Evolutionary conservation across 2,797 vertebrate species (phyloP).

Genomic region (Sciurus vulgaris): DNA sequence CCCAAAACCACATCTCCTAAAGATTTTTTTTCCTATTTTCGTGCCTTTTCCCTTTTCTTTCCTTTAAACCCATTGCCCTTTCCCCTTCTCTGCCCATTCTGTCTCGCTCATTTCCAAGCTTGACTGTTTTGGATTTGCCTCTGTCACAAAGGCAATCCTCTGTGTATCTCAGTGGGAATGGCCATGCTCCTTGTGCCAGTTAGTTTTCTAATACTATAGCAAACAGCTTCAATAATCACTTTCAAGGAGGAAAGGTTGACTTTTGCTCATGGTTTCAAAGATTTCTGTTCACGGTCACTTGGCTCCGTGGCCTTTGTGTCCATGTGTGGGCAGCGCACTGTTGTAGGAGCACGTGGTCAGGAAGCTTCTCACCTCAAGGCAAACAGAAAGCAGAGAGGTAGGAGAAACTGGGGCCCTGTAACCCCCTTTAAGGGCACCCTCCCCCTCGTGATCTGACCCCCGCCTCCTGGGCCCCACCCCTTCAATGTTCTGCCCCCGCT

Average conservation of each 20-base stretch:
- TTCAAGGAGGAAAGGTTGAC: background rate
- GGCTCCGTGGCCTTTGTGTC: background rate
- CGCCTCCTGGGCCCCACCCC: no score
- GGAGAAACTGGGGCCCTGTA: background rate
- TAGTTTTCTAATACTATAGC: background rate
- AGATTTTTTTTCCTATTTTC: background rate
- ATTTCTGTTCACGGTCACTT: no score
- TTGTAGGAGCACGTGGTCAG: background rate
- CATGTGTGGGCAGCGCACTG: background rate
- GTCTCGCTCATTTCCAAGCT: accelerated
- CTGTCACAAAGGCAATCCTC: background rate
- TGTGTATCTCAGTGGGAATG: no score
- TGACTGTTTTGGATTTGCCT: background rate
- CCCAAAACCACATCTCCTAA: no score
- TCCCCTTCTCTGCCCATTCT: accelerated
- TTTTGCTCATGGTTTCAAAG: background rate
- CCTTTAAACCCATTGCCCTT: accelerated
- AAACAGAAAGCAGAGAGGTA: background rate
- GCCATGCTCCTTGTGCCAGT: no score
- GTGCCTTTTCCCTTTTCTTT: background rate
- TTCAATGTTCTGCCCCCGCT: background rate
- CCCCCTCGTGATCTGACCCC: background rate
- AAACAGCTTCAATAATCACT: background rate
- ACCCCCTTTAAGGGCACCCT: background rate
- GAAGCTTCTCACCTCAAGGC: background rate